Base-by-base conservation (phyloP, 2,888 invertebrate species). In the Drosophila multiciliata region DNA sequence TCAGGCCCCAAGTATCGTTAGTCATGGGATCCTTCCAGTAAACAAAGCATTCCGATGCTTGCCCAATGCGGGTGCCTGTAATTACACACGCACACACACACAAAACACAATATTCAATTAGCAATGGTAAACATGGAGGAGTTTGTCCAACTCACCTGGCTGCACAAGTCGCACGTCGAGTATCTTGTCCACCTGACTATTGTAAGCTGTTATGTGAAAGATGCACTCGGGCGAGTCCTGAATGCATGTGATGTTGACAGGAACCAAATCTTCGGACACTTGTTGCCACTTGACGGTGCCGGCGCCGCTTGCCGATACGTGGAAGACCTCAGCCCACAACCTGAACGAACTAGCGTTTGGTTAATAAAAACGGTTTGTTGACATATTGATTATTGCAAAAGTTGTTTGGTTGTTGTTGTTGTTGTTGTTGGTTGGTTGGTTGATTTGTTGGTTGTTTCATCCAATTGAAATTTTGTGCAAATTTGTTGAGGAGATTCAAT, bases 11-110 rank as follows among this genome's bases (percentile, higher is more conserved):
- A 50, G 99, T 99, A 93, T 98, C 98, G 93, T 97, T 97, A 90
- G 97, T 98, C 96, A 97, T 97, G 57, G 98, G 97, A 94, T 99
- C 99, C 93, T 98, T 98, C 99, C 99, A 99, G 94, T 99, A 99
- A 68, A 99, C 98, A 94, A 99, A 99, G 94, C 99, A 99, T 94
- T 99, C 99, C 45, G 99, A 99, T 49, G 99, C 99, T 94, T 99
- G 99, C 29, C 98, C 98, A 92, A 99, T 97, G 87, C 98, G 96
- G 63, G 99, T 99, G 68, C 98, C 99, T 98, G 93, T 94, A 82
- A 55, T 32, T 50, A 59, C 17, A 48, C 12, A 36, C 57, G 53
- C 65, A 59, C 42, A 26, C 35, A 53, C 38, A 54, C n/a, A 1
- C 4, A 1, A 35, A 1, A 9, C 11, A 40, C 38, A 42, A 33